Evolutionary conservation across 2,113 vertebrate species (phyloP), one percentile per base, ranked within the genome.

Genomic region (Anoplopoma fimbria): DNA sequence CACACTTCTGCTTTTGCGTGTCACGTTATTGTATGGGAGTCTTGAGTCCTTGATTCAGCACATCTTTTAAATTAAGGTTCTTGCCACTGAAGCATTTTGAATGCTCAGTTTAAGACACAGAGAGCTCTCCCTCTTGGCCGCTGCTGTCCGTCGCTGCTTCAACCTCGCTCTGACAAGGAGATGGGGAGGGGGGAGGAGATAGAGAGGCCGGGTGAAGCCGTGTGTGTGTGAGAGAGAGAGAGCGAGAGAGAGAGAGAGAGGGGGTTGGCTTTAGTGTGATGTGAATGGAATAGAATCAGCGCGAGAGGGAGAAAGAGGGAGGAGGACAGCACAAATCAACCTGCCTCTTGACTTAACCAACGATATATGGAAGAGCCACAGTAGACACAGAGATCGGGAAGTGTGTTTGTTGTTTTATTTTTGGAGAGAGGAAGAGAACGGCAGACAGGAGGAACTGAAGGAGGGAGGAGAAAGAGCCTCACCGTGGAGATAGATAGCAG

Each of bases 281-380:
- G 94, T 95, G 94, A 95, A 95, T 95, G 94, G 93, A 94, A 92
- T 92, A 89, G 91, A 94, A 89, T 88, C 92, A 90, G 92, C 74
- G 58, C 82, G 78, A 87, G 90, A 38, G 78, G 80, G 81, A 80
- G 79, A 88, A 87, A 83, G 80, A 70, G 88, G 81, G 63, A 42
- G 23, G 92, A 92, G 89, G 87, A 87, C 90, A 49, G 91, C 89
- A 87, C 94, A 94, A 90, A 94, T 94, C 93, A 94, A 95, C 94
- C 94, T 96, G 95, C 92, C 92, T 94, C 91, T 90, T 91, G 91
- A 94, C 94, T 93, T 77, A 61, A 93, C 86, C 88, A 84, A 81
- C 84, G 90, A 84, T 83, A 91, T 84, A 88, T n/a, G n/a, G 90
- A 84, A 76, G 71, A 88, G 85, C 88, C 85, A n/a, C n/a, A 73